Evolutionary conservation across 2,113 vertebrate genomes (phyloP), one percentile per base, ranked within the genome.

Genomic region (Albula glossodonta): DNA sequence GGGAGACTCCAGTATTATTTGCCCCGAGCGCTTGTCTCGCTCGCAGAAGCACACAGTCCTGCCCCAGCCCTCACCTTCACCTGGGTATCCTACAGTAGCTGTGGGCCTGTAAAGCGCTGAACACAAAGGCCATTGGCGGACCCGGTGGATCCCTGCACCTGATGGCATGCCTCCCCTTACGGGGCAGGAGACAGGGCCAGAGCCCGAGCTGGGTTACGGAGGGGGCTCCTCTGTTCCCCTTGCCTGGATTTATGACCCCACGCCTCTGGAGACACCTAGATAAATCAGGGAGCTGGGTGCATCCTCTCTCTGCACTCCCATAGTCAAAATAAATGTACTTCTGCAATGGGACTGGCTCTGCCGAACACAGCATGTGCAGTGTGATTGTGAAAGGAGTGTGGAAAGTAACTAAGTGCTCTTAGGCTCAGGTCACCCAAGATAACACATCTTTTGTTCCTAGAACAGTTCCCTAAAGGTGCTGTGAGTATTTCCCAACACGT

Each of bases 11-110:
- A 81, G 87, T 88, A 89, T 93, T 93, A 93, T 94, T 91, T 94
- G 89, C 90, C 91, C 89, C 74, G 82, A 90, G 87, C 88, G 87
- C 88, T 92, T 88, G 91, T 93, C 89, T 88, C 51, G 19, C 86
- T 92, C 87, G 49, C 85, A 90, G 90, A 89, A 91, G 80, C 86
- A 88, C 87, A 86, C 87, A 86, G 87, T 78, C 79, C 89, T 92
- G 92, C 80, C 93, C 94, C 93, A 11, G 60, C 86, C 87, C 89
- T 95, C 90, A 93, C 91, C 93, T 89, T 94, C 84, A 92, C 93
- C 92, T 88, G 87, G 81, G 88, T 85, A 87, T 88, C 90, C 89
- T 53, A 50, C 82, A 57, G n/a, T 19, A 22, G 86, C 83, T 51
- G 52, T 90, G 81, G 89, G 87, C 92, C 90, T 87, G 93, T 95